phyloP scores from a whole-genome alignment of 2,113 vertebrate species.

The Pangasianodon gigas region DNA sequence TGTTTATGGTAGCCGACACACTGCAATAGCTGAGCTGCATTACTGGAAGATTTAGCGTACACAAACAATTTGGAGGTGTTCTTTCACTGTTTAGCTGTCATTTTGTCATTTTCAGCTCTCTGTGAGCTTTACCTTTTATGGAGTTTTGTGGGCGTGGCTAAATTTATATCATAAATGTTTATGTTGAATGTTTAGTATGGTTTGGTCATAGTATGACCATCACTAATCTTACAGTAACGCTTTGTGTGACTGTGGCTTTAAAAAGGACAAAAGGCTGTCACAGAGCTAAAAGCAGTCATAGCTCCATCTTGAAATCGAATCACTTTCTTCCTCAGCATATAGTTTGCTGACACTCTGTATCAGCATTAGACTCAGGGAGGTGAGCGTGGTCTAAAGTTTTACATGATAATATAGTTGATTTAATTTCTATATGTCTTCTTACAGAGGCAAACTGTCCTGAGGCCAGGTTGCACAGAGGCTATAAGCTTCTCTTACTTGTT shows the following conservation, averaged over 20 bases:
- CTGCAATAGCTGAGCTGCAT: background rate
- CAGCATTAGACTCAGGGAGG: too few relatives aligned
- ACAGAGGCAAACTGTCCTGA: background rate
- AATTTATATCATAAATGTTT: too few relatives aligned
- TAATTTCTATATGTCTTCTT: background rate
- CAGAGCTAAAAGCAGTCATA: background rate
- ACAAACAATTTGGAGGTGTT: background rate
- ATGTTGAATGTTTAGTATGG: background rate
- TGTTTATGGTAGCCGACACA: background rate
- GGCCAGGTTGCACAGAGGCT: background rate
- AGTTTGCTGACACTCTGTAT: background rate
- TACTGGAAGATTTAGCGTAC: background rate
- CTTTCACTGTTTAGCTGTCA: background rate
- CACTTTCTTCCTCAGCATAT: background rate
- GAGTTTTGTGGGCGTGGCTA: background rate
- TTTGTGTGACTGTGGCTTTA: background rate
- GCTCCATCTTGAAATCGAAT: background rate
- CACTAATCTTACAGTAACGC: background rate
- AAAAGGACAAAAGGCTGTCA: background rate
- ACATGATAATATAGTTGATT: background rate
- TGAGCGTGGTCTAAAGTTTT: background rate
- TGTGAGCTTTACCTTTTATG: background rate
- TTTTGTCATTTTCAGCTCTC: background rate
- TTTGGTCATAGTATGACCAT: background rate
- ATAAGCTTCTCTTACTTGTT: background rate